Evolutionary conservation across 2,888 invertebrate species (phyloP).

Genomic region (Aspidapion aeneum): DNA sequence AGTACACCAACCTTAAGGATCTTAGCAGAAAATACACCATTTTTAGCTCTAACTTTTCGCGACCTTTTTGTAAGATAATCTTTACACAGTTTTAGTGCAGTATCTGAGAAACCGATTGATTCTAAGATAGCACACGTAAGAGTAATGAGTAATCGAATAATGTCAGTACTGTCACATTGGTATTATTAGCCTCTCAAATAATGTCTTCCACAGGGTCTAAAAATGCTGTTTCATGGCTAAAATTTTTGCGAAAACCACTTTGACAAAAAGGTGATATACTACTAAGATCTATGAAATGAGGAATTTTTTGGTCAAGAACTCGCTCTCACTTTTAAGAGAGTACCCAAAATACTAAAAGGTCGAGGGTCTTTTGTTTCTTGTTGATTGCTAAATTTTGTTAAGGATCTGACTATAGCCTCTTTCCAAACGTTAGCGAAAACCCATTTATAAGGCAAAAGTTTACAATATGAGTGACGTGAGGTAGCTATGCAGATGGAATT

Average conservation of each 20-base stretch:
- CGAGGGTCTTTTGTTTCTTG: background rate
- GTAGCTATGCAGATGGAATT: too few species aligned
- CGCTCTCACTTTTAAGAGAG: background rate
- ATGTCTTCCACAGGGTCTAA: background rate
- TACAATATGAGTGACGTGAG: constrained; percentile 2
- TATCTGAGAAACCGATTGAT: background rate
- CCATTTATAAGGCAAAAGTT: background rate
- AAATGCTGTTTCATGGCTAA: constrained; percentile 2
- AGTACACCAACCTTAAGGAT: too few species aligned
- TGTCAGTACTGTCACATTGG: background rate
- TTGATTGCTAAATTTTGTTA: background rate
- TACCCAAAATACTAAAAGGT: constrained; percentile 3
- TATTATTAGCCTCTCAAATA: background rate
- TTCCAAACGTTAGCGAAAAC: constrained; percentile 6
- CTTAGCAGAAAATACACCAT: too few species aligned
- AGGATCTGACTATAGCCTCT: background rate
- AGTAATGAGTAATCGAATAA: background rate
- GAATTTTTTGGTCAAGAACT: constrained; percentile 1
- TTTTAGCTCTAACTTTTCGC: too few species aligned
- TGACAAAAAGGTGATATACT: constrained; percentile 1
- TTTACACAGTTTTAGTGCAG: background rate
- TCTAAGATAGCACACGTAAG: background rate
- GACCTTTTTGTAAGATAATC: too few species aligned
- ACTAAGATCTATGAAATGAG: background rate
- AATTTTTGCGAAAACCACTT: background rate